Evolutionary conservation across 2,113 vertebrate species (phyloP).

Genomic region (Podocnemis expansa): DNA sequence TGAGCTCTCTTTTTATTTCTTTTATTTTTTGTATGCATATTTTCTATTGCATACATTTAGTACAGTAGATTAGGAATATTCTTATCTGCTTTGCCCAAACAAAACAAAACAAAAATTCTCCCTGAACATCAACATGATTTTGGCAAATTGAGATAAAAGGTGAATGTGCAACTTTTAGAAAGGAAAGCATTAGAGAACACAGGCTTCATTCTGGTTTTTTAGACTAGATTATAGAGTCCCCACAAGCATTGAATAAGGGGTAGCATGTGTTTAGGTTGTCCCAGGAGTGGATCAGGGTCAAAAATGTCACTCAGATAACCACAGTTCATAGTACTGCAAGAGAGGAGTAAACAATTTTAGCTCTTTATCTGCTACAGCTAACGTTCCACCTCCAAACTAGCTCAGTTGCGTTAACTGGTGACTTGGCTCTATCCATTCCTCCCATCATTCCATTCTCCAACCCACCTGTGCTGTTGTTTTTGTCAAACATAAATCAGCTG

Average conservation of each 20-base stretch:
- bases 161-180: background rate
- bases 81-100: background rate
- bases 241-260: background rate
- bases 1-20: background rate
- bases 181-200: background rate
- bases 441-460: background rate
- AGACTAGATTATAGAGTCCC: background rate
- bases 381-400: background rate
- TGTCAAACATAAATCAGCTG: background rate
- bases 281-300: accelerated
- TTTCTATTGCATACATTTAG: background rate
- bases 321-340: background rate
- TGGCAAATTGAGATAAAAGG: background rate
- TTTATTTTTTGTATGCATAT: background rate
- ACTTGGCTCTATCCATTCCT: background rate
- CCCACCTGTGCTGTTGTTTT: background rate
- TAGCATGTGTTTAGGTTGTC: background rate
- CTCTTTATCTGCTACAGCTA: background rate
- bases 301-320: background rate
- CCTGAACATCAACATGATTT: background rate
- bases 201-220: background rate
- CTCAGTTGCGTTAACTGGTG: background rate
- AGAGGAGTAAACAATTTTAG: background rate
- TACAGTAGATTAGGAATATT: background rate
- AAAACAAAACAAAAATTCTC: background rate